Evolutionary conservation across 2,888 invertebrate species (phyloP), one percentile per base, ranked within the genome.

Genomic region (Druceiella hillmani): DNA sequence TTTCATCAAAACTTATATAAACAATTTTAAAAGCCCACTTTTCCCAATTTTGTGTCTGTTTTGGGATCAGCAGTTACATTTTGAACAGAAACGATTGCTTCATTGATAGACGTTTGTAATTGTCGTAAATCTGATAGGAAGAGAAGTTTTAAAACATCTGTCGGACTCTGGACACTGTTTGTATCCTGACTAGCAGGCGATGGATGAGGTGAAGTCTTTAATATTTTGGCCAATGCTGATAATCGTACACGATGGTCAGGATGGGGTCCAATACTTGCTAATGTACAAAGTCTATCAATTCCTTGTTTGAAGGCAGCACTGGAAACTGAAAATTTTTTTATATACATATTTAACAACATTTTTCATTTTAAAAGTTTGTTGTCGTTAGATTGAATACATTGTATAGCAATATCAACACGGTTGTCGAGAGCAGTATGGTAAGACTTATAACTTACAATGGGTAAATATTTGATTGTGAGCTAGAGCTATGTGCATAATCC

Each of bases 41-140:
- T 87, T 34, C 97, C 97, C 30, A 98, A 69, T 58, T 83, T 85
- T 1, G 93, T 90, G 58, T 98, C 94, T 45, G 97, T 98, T 67
- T 92, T 92, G 2, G 97, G 98, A 72, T 98, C 87, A 3, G 97
- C 97, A 1, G 98, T 98, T 2, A 98, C 74, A 44, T 72, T 79
- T 69, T 99, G 99, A 3, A 94, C 88, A 28, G 82, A 78, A 2
- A 97, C 98, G 48, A 99, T 85, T 1, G 90, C 82, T 61, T 95
- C 91, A 63, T 99, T 99, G 33, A 97, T 93, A 53, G 78, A 79
- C 0, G 93, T 95, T 61, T 99, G 98, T 33, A 98, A 74, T 45
- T 85, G 78, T 52, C 92, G 68, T 11, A 94, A 66, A 57, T 92
- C 87, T 52, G 86, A 83, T 44, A 94, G 81, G 59, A 90, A 90